These are phyloP conservation scores for Aphelenchoides besseyi DNA, from an alignment of 1,140 invertebrate species.

Conservation along the genomic window DNA sequence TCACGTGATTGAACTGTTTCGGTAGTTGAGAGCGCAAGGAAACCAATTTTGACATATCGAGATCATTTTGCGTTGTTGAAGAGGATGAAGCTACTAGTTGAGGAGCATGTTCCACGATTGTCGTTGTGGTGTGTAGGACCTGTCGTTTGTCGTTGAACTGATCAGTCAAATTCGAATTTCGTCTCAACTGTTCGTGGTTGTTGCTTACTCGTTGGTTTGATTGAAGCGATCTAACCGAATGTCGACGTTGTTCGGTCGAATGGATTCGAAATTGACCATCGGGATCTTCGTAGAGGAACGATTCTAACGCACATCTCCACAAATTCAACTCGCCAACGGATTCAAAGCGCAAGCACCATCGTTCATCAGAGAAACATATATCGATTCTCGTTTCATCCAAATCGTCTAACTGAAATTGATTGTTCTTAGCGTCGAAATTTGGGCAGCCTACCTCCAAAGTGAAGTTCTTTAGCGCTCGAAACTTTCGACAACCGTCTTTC, in stretches of 20 bases:
- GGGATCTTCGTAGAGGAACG: neutral
- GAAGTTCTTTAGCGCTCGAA: constrained; percentile 32
- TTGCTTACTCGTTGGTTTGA: neutral
- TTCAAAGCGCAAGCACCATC: constrained; percentile 33
- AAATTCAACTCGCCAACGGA: constrained; percentile 27
- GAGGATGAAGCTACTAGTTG: neutral
- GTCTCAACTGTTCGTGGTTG: neutral
- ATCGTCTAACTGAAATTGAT: constrained; percentile 37
- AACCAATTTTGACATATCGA: neutral
- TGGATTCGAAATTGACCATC: constrained; percentile 14
- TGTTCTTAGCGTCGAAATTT: neutral
- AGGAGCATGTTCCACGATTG: neutral
- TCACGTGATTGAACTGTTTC: constrained; percentile 8
- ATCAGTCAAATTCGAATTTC: constrained; percentile 11
- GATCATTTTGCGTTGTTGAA: neutral
- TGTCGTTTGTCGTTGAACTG: neutral
- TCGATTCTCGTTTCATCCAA: constrained; percentile 28
- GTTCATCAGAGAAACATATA: constrained; percentile 34
- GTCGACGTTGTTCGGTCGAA: constrained; percentile 18
- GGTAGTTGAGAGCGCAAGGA: constrained; percentile 10
- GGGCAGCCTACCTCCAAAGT: constrained; percentile 31
- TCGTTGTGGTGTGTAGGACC: neutral
- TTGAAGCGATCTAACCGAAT: neutral
- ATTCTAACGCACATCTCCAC: constrained; percentile 34
- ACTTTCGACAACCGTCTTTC: constrained; percentile 38